These are phyloP conservation scores for Myathropa florea DNA, from an alignment of 2,888 invertebrate species.

Conservation along the genomic window DNA sequence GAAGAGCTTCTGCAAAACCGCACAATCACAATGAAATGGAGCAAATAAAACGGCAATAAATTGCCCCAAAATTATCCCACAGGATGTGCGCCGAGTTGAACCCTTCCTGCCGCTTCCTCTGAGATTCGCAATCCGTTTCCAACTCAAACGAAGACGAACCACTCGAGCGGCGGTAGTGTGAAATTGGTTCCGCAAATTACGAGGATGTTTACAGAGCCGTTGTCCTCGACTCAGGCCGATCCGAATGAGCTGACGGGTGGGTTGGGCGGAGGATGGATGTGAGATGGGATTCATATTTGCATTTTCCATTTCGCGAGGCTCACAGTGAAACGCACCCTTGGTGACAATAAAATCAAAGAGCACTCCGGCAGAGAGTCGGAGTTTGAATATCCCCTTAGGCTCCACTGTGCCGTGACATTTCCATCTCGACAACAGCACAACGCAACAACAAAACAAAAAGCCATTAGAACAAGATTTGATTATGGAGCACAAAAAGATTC, in stretches of 20 bases:
- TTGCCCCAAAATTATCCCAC: conserved; percentile 41
- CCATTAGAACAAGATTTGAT: conserved; percentile 69
- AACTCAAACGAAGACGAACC: conserved; percentile 32
- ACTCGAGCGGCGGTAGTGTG: neutral
- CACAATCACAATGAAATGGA: conserved; percentile 66
- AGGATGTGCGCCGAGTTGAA: conserved; percentile 24
- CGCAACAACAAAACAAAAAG: conserved; percentile 43
- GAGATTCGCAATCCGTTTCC: neutral
- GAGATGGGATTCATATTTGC: conserved; percentile 49
- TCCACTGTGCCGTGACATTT: conserved; percentile 52
- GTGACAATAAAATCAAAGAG: conserved; percentile 68
- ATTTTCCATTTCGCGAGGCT: conserved; percentile 60
- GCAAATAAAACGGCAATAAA: conserved; percentile 67
- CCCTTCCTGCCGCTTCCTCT: conserved; percentile 17
- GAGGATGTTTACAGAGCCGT: neutral
- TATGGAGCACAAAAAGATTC: conserved; percentile 55
- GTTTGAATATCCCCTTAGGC: conserved; percentile 50
- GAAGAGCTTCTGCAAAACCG: conserved; percentile 44
- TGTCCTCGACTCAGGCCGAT: neutral
- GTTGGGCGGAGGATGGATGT: too few relatives aligned
- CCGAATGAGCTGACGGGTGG: too few relatives aligned
- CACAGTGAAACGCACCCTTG: conserved; percentile 61
- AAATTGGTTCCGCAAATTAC: conserved; percentile 54
- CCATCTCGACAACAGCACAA: neutral
- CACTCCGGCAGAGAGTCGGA: conserved; percentile 13